phyloP scores from a whole-genome alignment of 2,888 invertebrate genomes.

The Rotaria sp. region DNA sequence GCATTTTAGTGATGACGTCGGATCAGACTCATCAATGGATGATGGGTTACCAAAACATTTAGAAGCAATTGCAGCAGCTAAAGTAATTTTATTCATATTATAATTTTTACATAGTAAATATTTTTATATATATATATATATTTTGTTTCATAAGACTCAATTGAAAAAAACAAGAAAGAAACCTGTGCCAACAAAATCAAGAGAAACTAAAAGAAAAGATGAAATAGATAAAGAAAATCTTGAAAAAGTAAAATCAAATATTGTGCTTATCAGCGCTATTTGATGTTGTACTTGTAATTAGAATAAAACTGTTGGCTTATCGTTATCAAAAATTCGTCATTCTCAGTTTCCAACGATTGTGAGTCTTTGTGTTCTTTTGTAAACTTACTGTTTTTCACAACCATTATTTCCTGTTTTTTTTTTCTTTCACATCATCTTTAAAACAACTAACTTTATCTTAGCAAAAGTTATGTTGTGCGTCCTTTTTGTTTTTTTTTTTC shows the following conservation, averaged over 20 bases:
- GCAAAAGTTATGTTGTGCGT: neutral
- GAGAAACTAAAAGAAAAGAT: neutral
- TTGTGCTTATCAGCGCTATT: neutral
- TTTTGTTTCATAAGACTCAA: neutral
- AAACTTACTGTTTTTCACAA: neutral
- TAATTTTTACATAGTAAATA: no score
- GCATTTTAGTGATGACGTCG: conserved; percentile 38
- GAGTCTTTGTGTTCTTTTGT: neutral
- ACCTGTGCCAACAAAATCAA: neutral
- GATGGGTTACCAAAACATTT: conserved; percentile 40
- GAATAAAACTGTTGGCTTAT: neutral
- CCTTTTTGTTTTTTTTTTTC: neutral
- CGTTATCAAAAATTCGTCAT: neutral
- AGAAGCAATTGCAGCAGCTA: conserved; percentile 32
- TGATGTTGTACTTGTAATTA: neutral
- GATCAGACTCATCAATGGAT: conserved; percentile 39
- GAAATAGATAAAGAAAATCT: conserved; percentile 10
- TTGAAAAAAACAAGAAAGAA: neutral
- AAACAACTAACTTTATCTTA: neutral
- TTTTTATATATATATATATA: no score
- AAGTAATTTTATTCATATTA: neutral
- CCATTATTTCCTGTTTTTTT: neutral
- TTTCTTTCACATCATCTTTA: neutral
- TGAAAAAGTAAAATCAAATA: neutral
- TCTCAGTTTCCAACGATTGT: neutral